Evolutionary conservation across 2,888 invertebrate genomes (phyloP).

Genomic region (Notodonta ziczac): DNA sequence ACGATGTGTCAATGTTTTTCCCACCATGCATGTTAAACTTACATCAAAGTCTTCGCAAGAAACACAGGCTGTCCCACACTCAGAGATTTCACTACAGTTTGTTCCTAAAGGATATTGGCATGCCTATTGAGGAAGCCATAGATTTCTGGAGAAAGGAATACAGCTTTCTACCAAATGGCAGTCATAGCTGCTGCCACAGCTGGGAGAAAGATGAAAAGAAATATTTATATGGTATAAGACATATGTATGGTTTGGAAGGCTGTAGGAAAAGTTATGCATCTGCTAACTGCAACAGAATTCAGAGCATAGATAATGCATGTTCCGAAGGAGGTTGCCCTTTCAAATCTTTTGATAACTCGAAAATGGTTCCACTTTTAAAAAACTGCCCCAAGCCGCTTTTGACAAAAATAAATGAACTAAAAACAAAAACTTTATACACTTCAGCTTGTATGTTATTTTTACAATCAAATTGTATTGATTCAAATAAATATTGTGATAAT

Average conservation of each 20-base stretch:
- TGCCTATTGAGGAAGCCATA: conserved; percentile 86
- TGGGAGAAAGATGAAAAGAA: conserved; percentile 87
- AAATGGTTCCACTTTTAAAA: conserved; percentile 64
- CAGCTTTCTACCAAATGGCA: conserved; percentile 71
- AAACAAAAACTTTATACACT: conserved; percentile 53
- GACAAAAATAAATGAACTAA: conserved; percentile 61
- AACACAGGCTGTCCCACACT: conserved; percentile 87
- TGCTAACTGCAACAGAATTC: conserved; percentile 85
- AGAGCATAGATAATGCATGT: conserved; percentile 77
- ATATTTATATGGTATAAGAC: conserved; percentile 88
- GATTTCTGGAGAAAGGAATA: conserved; percentile 88
- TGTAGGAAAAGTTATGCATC: conserved; percentile 85
- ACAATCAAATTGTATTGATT: conserved; percentile 34
- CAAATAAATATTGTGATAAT: conserved; percentile 51
- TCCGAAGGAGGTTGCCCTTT: conserved; percentile 87
- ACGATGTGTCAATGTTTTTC: conserved; percentile 70
- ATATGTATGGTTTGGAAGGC: conserved; percentile 90
- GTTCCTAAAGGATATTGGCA: conserved; percentile 89
- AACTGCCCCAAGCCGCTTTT: conserved; percentile 42
- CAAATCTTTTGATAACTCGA: conserved; percentile 79
- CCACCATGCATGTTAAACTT: conserved; percentile 88
- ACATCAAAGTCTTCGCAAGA: conserved; percentile 77
- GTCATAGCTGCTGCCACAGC: conserved; percentile 83
- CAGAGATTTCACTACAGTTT: conserved; percentile 87
- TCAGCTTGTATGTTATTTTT: conserved; percentile 61